Evolutionary conservation across 2,113 vertebrate genomes (phyloP).

Genomic region (Emydura subglobosa): DNA sequence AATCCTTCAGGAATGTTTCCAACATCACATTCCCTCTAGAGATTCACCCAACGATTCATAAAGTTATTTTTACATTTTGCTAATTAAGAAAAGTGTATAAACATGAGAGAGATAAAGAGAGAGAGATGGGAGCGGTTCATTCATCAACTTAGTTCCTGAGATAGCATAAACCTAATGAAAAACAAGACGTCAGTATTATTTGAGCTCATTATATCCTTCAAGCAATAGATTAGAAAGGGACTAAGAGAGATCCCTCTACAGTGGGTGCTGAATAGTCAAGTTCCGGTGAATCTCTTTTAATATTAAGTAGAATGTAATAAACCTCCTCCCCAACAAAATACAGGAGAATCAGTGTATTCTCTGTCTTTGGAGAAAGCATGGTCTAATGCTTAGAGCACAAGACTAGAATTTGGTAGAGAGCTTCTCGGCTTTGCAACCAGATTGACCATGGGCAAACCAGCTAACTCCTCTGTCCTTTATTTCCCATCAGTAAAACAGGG

Average conservation of each 20-base stretch:
- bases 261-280: neutral
- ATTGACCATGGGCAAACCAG: neutral
- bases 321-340: neutral
- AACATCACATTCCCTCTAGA: neutral
- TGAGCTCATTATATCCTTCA: neutral
- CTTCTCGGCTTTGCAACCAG: neutral
- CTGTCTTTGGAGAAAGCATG: fast-evolving
- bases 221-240: neutral
- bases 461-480: neutral
- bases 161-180: neutral
- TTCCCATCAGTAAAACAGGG: neutral
- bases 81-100: neutral
- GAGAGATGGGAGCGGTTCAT: neutral
- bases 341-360: fast-evolving
- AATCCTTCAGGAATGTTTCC: neutral
- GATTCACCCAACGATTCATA: neutral
- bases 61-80: neutral
- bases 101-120: neutral
- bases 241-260: neutral
- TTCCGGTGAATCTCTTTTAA: neutral
- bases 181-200: neutral
- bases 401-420: neutral
- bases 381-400: neutral
- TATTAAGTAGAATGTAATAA: neutral
- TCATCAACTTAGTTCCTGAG: neutral